These are phyloP conservation scores for Misgurnus anguillicaudatus DNA, from an alignment of 2,113 vertebrate species.

Conservation along the genomic window DNA sequence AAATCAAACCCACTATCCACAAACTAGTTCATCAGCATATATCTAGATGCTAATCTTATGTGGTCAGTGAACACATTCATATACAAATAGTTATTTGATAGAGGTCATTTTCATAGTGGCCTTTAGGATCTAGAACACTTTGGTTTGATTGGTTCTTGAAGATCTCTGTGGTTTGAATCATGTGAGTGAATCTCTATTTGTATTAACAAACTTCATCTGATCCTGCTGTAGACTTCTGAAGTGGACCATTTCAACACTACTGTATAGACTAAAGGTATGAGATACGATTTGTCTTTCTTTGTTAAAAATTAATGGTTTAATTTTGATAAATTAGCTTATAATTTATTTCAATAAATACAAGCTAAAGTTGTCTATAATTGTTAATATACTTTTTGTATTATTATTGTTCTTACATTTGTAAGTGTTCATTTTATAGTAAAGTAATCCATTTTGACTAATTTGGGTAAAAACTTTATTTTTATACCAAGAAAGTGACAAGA, in stretches of 20 bases:
- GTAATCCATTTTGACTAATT: no score
- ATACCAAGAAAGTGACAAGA: no score
- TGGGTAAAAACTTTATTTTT: no score
- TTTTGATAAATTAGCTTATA: no score
- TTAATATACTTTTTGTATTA: no score
- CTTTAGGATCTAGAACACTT: constrained; percentile 10
- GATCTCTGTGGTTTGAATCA: constrained; percentile 68
- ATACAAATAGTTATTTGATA: neutral
- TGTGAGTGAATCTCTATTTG: constrained; percentile 53
- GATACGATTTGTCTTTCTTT: neutral
- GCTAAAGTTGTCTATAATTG: no score
- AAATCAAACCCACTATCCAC: neutral
- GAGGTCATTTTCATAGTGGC: constrained; percentile 36
- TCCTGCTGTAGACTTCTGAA: neutral
- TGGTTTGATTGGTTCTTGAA: constrained; percentile 63
- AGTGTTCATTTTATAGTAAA: no score
- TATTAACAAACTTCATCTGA: neutral
- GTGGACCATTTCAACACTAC: neutral
- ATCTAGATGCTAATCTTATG: neutral
- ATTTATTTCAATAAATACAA: no score
- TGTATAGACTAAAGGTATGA: neutral
- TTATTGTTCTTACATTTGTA: no score
- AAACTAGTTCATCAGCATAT: constrained; percentile 2
- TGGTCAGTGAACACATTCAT: neutral
- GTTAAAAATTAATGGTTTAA: no score